A percentile compares a stretch with the other conserved stretches of the same genome.
Evolutionary conservation across 2,797 vertebrate species (phyloP).

Genomic region (Pseudochirops corinnae): DNA sequence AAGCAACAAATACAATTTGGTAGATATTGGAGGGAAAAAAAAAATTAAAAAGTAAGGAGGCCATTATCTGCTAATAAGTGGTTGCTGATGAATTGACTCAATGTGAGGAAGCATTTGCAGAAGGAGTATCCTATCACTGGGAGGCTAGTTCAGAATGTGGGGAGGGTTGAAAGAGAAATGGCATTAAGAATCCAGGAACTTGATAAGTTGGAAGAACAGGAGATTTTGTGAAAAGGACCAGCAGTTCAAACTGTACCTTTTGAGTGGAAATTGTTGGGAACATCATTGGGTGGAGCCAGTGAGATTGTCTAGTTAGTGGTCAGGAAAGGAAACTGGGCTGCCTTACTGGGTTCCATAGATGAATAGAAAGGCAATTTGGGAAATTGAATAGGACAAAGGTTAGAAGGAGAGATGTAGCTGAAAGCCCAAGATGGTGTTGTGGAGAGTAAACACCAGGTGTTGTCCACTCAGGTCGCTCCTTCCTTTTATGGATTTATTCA

Average conservation of each 20-base stretch:
- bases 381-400: neutral
- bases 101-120: neutral
- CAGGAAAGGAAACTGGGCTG: neutral
- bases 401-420: neutral
- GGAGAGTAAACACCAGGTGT: neutral
- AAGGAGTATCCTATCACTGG: neutral
- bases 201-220: neutral
- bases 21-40: neutral
- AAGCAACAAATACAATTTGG: neutral
- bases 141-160: neutral
- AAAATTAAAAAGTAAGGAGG: neutral
- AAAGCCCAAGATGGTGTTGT: neutral
- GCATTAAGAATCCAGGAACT: neutral
- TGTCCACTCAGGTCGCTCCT: neutral
- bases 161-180: neutral
- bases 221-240: neutral
- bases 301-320: neutral
- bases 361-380: neutral
- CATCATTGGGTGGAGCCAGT: neutral
- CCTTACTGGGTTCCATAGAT: neutral
- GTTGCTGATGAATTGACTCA: neutral
- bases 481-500: neutral
- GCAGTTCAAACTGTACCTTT: neutral
- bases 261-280: neutral
- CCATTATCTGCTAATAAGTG: neutral